A percentile compares a stretch with the other conserved stretches of the same genome.
Conservation (phyloP, 2,888 invertebrate species). For the Morpho helenor region DNA sequence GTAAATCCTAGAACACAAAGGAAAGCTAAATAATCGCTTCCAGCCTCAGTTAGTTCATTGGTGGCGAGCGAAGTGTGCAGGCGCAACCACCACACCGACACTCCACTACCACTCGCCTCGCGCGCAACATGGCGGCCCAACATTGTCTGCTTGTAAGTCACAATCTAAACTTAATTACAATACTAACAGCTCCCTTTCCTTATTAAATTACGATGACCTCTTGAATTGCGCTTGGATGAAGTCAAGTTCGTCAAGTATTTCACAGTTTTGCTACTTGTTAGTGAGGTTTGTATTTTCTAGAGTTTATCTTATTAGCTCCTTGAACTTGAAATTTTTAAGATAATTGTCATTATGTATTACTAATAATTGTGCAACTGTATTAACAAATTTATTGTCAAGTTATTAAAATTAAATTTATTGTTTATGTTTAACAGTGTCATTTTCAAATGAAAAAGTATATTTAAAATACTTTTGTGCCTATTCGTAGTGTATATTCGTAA, state of each 20-base stretch:
- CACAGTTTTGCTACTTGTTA: not conserved
- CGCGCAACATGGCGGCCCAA: constrained; percentile 58
- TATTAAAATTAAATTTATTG: too few species aligned
- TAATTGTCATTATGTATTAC: not conserved
- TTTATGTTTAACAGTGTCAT: too few species aligned
- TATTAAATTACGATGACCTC: constrained; percentile 14
- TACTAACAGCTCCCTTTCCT: constrained; percentile 19
- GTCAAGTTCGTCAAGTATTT: constrained; percentile 6
- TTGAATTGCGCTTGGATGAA: not conserved
- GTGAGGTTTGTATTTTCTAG: not conserved
- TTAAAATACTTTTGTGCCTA: too few species aligned
- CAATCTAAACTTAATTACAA: constrained; percentile 24
- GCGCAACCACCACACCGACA: constrained; percentile 54
- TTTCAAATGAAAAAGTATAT: too few species aligned
- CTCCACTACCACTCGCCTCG: constrained; percentile 63
- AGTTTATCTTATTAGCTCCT: not conserved
- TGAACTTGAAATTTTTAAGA: not conserved
- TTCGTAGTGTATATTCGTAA: too few species aligned
- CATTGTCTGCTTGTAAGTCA: constrained; percentile 34
- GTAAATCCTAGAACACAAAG: constrained; percentile 29
- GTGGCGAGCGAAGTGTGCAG: constrained; percentile 45
- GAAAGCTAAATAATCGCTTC: constrained; percentile 34
- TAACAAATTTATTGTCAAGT: too few species aligned
- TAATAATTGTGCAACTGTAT: too few species aligned
- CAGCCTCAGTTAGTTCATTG: constrained; percentile 45